Base-by-base conservation (phyloP, 92 coral and sea anemone genomes). In the Meandrina meandrites region DNA sequence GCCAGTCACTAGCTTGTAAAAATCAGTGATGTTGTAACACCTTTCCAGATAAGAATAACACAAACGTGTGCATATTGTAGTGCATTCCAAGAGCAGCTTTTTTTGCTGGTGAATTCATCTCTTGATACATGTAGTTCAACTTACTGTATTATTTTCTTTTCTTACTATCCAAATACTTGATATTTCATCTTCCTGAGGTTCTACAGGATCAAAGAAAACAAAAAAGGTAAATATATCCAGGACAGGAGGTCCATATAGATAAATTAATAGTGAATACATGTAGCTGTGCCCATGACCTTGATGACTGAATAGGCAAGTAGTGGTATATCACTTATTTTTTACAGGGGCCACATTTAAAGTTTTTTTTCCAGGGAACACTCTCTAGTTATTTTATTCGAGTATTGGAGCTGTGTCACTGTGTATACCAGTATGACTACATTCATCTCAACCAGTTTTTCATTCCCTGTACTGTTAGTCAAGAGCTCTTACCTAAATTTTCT, bases 111-210 rank as follows among this genome's bases (percentile, higher is more conserved):
- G 8, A 45, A 48, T 48, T 8, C 4, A 48, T 48, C 53, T 13
- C 14, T 48, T 0, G 53, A 40, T 2, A 40, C 45, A n/a, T n/a
- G 48, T 45, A 45, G 48, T 64, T 6, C 19, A 66, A 84, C 92
- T 81, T 84, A 95, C 98, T 73, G 95, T 90, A 21, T 84, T 82
- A 22, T 68, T 90, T 50, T 86, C 86, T 50, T 86, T 91, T 79
- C 89, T 95, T 32, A 57, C 81, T 22, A 95, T 91, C 98, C 98
- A 95, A 81, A 95, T 95, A 76, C 98, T 95, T 48, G 87, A 80
- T 5, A 79, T 84, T 7, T 86, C 86, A 50, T 88, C 91, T 12
- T 51, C 86, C 66, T 78, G 76, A n/a, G 80, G 37, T 54, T 84
- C 95, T 94, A 79, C 8, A 22, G 7, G 34, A 53, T 74, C 18